Base-by-base conservation (phyloP, 2,797 vertebrate genomes). In the Orientallactaga sibirica region DNA sequence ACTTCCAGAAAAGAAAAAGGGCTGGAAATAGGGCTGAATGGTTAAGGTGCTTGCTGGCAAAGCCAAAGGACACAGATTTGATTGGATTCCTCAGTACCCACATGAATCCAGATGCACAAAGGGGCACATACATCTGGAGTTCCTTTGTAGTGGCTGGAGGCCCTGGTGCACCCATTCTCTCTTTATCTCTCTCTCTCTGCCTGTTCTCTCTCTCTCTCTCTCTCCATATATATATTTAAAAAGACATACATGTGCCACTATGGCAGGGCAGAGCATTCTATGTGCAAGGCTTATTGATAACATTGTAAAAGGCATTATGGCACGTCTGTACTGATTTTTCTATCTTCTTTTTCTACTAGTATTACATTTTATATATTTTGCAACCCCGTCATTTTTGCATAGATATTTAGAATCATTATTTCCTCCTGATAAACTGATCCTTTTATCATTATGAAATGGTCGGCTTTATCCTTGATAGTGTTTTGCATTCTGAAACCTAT, bases 361-460 rank as follows among this genome's bases (percentile, higher is more conserved):
- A 20, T 52, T 90, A 77, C 71, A 48, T 25, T 88, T 81, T 22
- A 73, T 79, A 22, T 9, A 27, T 87, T 93, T 88, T 84, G 1
- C 71, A 90, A 20, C 9, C 76, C 24, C 94, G 25, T 48, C 64
- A 58, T 66, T 76, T 86, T 88, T 88, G 1, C 37, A 64, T 71
- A 85, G 27, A 33, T 18, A 55, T 67, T 79, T 74, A 70, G 18
- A 3, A 84, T 24, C 84, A 43, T 88, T 19, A 37, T 71, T 8
- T 16, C 55, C 1, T 29, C 27, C 86, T 74, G 43, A 58, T 67
- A 61, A 75, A 67, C 29, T 33, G 10, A 64, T n/a, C 27, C 20
- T 18, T 85, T 91, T 84, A 55, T 41, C 6, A 55, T 85, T 90
- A 75, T 71, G n/a, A 88, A 76, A 71, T 90, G 12, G 86, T 55